A percentile compares a stretch with the other conserved stretches of the same genome.
Conservation (phyloP, 2,888 invertebrate species). For the Yponomeuta malinellus region DNA sequence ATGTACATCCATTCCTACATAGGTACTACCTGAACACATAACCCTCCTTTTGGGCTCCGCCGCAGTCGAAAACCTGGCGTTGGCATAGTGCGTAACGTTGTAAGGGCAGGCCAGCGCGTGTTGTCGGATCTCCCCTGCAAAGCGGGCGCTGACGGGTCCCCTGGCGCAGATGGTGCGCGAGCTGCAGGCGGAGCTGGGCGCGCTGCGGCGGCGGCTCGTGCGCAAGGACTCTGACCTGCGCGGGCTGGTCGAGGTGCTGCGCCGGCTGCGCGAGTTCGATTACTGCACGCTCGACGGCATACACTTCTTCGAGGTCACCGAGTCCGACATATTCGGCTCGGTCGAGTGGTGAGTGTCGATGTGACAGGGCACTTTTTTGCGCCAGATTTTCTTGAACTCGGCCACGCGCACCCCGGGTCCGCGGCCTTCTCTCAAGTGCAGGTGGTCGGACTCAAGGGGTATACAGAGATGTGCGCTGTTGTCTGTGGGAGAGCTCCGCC, state of each 20-base stretch:
- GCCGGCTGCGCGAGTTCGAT: conserved; percentile 66
- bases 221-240: conserved; percentile 70
- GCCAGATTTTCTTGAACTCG: neutral
- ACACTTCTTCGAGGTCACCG: conserved; percentile 70
- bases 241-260: conserved; percentile 70
- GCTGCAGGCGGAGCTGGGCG: conserved; percentile 44
- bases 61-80: no score
- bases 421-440: no score
- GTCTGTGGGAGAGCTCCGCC: no score
- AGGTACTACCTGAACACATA: no score
- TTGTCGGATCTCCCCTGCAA: no score
- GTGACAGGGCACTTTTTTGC: neutral
- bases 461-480: no score
- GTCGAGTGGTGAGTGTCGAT: conserved; percentile 3
- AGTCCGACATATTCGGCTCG: conserved; percentile 57
- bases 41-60: no score
- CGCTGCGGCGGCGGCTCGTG: conserved; percentile 57
- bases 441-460: no score
- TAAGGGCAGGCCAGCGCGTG: no score
- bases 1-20: no score
- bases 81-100: no score
- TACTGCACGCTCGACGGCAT: conserved; percentile 68
- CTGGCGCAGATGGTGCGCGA: conserved; percentile 45
- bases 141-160: neutral
- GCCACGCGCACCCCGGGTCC: no score